Evolutionary conservation across 2,888 invertebrate species (phyloP), one percentile per base, ranked within the genome.

Genomic region (Scaptomyza caliginosa): DNA sequence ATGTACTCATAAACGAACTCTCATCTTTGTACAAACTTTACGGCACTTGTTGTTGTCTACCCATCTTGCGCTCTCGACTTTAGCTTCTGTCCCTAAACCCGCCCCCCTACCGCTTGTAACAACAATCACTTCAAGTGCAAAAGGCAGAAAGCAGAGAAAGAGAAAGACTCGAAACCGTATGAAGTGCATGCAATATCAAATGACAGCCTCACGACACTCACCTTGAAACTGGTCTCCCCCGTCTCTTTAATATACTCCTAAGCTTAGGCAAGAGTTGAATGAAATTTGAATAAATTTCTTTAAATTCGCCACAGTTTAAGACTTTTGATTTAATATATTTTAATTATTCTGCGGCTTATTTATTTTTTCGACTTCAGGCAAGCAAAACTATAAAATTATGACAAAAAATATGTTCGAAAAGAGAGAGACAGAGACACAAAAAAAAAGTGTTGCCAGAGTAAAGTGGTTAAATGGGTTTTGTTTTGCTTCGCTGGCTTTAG

Each of bases 131-230:
- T 67, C 16, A 57, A 38, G 46, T 38, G 66, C 46, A 66, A 59
- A 43, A 28, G 32, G 36, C 43, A 54, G 11, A 17, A 21, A 48
- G 34, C 26, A 48, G 13, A 50, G 28, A 28, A 36, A 50, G 34
- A 16, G 32, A 34, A 30, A 19, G 43, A 49, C 55, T 42, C 39
- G 51, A 58, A 70, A 40, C 8, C 19, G 13, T 26, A 60, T 48
- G 17, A 46, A 57, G 26, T 42, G 50, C 48, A 71, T 46, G 57
- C 58, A 50, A 72, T 66, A 74, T 74, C 54, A 65, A 60, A 64
- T 75, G 62, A 60, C 73, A 60, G 50, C 38, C 28, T 8, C 39
- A 39, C 23, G 19, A 28, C 49, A 34, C 39, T 36, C 49, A 30
- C 28, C 19, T 36, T 5, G 6, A 36, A 34, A 6, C 19, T 21